Base-by-base conservation (phyloP, 2,888 invertebrate species). In the Synanthedon andrenaeformis region DNA sequence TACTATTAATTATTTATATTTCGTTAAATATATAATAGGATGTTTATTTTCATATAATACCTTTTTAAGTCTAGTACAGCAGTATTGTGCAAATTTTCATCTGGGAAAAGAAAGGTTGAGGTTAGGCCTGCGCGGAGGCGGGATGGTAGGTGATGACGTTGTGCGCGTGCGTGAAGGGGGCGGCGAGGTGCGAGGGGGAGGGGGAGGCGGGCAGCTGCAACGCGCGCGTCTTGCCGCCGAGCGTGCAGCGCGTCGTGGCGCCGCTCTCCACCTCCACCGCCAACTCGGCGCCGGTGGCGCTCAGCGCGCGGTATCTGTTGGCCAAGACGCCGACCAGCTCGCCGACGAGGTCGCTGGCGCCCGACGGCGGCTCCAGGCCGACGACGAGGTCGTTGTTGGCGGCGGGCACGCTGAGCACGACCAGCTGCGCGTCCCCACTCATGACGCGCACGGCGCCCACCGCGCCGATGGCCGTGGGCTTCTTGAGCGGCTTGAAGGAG, bases 301-400 rank as follows among this genome's bases (percentile, higher is more conserved):
- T 35, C 96, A 76, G 10, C 35, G 35, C 35, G 2, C 35, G 35
- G 10, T 35, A 35, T 10, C 35, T 89, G 63, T 93, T 91, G 67
- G 92, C 91, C 4, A 97, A 82, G 53, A 94, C 90, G 12, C 96
- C 98, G 12, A 97, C 89, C 41, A 96, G 87, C 77, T 98, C 97
- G 0, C 97, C 97, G 52, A 96, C 91, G 59, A 94, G 89, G 76
- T 97, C 96, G 11, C 73, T 67, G 59, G 76, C 72, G 42, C 62
- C 57, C 12, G 56, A 57, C 41, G 75, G 78, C 5, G 82, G 66
- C 51, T 80, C 84, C 57, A 98, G 88, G 0, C 96, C 94, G 62
- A 96, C 89, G 42, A 98, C 95, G 61, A 98, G 90, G 86, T 98
- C 98, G 79, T 97, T 97, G 65, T 79, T 76, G 54, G 95, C 94